phyloP scores from a whole-genome alignment of 2,888 invertebrate genomes.

The Periphyllus acericola region DNA sequence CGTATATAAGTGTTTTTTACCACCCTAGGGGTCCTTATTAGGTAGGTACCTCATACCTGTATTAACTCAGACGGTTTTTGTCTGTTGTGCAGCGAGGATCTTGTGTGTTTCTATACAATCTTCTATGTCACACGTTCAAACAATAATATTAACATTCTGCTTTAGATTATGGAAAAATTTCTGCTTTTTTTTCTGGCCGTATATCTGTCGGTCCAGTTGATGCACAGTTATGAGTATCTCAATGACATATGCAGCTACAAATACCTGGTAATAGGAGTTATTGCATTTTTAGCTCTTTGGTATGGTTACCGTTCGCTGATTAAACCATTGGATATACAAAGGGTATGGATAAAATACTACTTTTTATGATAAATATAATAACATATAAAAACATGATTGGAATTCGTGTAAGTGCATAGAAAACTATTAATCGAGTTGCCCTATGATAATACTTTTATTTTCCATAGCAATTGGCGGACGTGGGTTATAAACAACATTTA shows the following conservation, averaged over 20 bases:
- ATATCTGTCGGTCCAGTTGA: constrained; percentile 10
- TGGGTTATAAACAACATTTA: constrained; percentile 67
- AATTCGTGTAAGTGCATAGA: no score
- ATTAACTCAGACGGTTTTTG: neutral
- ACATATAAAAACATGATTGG: no score
- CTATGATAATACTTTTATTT: neutral
- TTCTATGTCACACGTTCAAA: neutral
- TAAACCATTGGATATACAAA: constrained; percentile 44
- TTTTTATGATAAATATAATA: neutral
- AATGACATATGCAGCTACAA: neutral
- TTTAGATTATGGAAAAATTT: constrained; percentile 4
- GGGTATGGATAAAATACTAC: constrained; percentile 20
- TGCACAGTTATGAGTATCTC: neutral
- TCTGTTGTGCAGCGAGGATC: neutral
- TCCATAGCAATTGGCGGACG: constrained; percentile 69
- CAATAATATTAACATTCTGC: neutral
- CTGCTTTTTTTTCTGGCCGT: neutral
- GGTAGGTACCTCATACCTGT: neutral
- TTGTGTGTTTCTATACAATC: neutral
- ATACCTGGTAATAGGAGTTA: neutral
- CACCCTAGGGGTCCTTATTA: neutral
- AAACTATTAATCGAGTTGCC: neutral
- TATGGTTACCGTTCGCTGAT: constrained; percentile 36
- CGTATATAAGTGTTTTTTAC: neutral
- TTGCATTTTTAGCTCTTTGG: constrained; percentile 13